These are phyloP conservation scores for Philopedon plagiatum DNA, from an alignment of 2,888 invertebrate genomes.

Conservation along the genomic window DNA sequence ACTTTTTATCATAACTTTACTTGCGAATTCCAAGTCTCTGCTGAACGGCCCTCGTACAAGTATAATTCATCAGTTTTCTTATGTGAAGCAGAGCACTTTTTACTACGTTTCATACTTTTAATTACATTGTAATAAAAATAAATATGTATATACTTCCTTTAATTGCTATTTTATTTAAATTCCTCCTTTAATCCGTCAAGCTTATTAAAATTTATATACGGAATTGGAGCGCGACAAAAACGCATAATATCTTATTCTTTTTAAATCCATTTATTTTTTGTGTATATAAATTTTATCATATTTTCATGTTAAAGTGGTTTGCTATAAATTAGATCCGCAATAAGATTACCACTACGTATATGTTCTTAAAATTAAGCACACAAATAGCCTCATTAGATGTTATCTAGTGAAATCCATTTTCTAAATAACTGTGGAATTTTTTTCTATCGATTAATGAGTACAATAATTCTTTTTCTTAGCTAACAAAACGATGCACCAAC, in stretches of 20 bases:
- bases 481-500: background rate
- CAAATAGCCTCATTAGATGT: background rate
- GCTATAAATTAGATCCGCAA: background rate
- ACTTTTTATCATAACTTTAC: background rate
- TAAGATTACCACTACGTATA: background rate
- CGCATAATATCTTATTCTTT: constrained; percentile 9
- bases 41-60: background rate
- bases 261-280: constrained; percentile 12
- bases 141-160: constrained; percentile 18
- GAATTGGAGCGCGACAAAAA: constrained; percentile 17
- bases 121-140: constrained; percentile 16
- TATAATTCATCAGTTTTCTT: background rate
- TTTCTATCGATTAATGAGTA: background rate
- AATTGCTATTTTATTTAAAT: constrained; percentile 25
- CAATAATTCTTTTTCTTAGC: background rate
- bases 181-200: constrained; percentile 16
- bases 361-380: background rate
- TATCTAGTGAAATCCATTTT: background rate
- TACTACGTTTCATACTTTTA: background rate
- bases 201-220: constrained; percentile 23
- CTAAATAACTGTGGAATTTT: background rate
- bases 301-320: background rate
- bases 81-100: constrained; percentile 13
- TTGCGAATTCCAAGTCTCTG: background rate
- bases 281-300: constrained; percentile 3